phyloP scores from a whole-genome alignment of 2,888 invertebrate species.

The Cantharis lateralis region DNA sequence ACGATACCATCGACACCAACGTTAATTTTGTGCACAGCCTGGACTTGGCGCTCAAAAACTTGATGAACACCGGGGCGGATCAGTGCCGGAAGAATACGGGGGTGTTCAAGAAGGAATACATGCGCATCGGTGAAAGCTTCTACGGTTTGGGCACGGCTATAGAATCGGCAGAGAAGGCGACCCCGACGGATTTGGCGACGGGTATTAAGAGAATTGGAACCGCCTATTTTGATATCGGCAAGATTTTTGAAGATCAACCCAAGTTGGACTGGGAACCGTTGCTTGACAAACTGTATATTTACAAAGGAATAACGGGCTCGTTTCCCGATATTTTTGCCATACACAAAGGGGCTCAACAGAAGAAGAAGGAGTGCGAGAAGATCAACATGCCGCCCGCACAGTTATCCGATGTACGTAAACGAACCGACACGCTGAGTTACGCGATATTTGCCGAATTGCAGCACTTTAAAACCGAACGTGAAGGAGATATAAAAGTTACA shows the following conservation, averaged over 20 bases:
- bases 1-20: constrained; percentile 83
- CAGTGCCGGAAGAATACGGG: constrained; percentile 87
- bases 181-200: constrained; percentile 71
- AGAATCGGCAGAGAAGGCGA: constrained; percentile 74
- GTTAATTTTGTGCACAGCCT: constrained; percentile 80
- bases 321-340: constrained; percentile 90
- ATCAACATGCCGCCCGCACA: constrained; percentile 82
- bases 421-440: constrained; percentile 92
- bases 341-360: constrained; percentile 88
- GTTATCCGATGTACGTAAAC: constrained; percentile 76
- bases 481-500: constrained; percentile 81
- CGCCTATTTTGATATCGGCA: constrained; percentile 87
- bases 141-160: constrained; percentile 83
- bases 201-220: constrained; percentile 84
- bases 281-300: constrained; percentile 89
- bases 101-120: constrained; percentile 87
- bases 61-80: constrained; percentile 79
- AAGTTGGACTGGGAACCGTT: constrained; percentile 90
- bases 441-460: constrained; percentile 92
- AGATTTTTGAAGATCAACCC: constrained; percentile 88
- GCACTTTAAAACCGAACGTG: constrained; percentile 88
- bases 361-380: constrained; percentile 86
- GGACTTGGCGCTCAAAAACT: constrained; percentile 84
- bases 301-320: constrained; percentile 87
- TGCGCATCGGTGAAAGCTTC: constrained; percentile 87